Evolutionary conservation across 2,113 vertebrate species (phyloP).

Genomic region (Epinephelus fuscoguttatus): DNA sequence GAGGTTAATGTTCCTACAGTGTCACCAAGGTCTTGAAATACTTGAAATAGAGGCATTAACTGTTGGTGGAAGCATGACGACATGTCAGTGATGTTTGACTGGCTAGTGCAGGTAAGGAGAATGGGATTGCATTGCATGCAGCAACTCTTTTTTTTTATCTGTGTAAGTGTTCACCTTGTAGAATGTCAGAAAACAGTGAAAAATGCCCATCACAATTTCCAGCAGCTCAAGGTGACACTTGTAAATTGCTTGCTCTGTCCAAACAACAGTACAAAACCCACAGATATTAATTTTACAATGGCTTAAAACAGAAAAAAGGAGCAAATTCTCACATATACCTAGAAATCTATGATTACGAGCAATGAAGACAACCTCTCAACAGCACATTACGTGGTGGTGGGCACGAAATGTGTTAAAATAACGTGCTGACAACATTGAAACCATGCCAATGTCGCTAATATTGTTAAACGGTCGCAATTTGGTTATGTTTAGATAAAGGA

Average conservation of each 20-base stretch:
- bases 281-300: neutral
- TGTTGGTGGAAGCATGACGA: too few relatives aligned
- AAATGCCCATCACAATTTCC: neutral
- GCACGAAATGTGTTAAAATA: too few relatives aligned
- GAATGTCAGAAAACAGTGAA: neutral
- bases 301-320: neutral
- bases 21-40: too few relatives aligned
- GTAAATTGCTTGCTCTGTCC: neutral
- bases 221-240: neutral
- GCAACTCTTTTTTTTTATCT: neutral
- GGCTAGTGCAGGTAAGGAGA: neutral
- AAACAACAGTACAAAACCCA: neutral
- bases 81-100: neutral
- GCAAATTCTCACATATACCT: neutral
- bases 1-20: neutral
- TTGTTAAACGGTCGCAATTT: too few relatives aligned
- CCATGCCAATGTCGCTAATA: too few relatives aligned
- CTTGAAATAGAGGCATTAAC: neutral
- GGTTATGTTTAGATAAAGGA: too few relatives aligned
- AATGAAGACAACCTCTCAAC: too few relatives aligned
- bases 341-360: too few relatives aligned
- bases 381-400: too few relatives aligned
- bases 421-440: too few relatives aligned
- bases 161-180: too few relatives aligned
- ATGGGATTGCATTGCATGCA: neutral